Evolutionary conservation across 1,140 invertebrate species (phyloP).

Genomic region (Frieseomelitta varia): DNA sequence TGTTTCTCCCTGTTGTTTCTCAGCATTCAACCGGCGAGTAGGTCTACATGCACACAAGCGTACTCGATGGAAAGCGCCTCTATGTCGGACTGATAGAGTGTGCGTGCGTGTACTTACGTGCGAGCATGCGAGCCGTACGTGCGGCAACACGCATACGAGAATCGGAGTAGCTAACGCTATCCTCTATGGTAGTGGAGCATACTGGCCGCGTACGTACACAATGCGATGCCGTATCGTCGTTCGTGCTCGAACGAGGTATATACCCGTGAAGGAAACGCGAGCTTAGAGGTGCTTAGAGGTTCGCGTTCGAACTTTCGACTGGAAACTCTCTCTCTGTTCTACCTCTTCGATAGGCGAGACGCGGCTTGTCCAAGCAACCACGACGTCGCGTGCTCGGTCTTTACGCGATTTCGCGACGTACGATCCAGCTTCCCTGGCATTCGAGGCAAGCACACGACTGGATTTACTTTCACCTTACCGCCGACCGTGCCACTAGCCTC

Average conservation of each 20-base stretch:
- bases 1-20: constrained; percentile 45
- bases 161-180: constrained; percentile 57
- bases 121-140: constrained; percentile 49
- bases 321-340: not conserved
- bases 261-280: constrained; percentile 15
- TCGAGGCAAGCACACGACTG: constrained; percentile 24
- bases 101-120: constrained; percentile 60
- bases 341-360: constrained; percentile 12
- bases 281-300: not conserved
- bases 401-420: constrained; percentile 39
- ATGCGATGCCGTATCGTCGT: constrained; percentile 5
- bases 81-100: constrained; percentile 8
- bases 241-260: not conserved
- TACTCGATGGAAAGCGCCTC: not conserved
- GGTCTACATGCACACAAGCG: constrained; percentile 15
- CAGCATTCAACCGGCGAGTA: constrained; percentile 54
- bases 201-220: constrained; percentile 33
- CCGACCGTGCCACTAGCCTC: not conserved
- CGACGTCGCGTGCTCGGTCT: constrained; percentile 44
- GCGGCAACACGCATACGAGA: constrained; percentile 27
- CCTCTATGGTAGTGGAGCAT: constrained; percentile 48
- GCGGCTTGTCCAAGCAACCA: constrained; percentile 40
- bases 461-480: constrained; percentile 44
- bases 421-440: constrained; percentile 29
- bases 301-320: not conserved